Conservation (phyloP, 1,140 invertebrate species). For the Pogonognathellus flavescens region DNA sequence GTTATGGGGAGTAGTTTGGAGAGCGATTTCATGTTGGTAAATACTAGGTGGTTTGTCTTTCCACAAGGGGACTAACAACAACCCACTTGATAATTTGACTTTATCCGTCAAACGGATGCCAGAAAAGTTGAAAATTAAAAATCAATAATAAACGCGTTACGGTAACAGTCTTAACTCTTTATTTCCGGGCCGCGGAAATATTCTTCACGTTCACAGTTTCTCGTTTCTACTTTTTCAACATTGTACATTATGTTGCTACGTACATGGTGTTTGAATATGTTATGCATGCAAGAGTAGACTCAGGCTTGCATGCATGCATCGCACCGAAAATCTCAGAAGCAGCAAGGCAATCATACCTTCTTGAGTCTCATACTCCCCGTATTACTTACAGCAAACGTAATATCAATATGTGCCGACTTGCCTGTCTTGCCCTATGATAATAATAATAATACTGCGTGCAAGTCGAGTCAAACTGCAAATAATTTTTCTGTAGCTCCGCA, state of each 20-base stretch:
- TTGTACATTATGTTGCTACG: constrained; percentile 36
- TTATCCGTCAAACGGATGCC: too few relatives aligned
- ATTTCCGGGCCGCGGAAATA: constrained; percentile 27
- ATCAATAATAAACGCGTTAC: constrained; percentile 43
- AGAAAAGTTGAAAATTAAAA: constrained; percentile 18
- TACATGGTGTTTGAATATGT: constrained; percentile 40
- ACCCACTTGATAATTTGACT: too few relatives aligned
- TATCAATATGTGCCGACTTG: constrained; percentile 51
- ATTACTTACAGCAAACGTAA: constrained; percentile 38
- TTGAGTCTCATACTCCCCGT: constrained; percentile 16
- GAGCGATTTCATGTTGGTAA: too few relatives aligned
- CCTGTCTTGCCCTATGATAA: constrained; percentile 38
- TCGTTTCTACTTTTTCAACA: constrained; percentile 32
- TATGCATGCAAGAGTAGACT: constrained; percentile 25
- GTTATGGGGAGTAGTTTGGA: too few relatives aligned
- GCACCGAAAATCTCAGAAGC: neutral
- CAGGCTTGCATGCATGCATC: neutral
- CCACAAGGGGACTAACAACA: too few relatives aligned
- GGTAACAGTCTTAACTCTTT: constrained; percentile 40
- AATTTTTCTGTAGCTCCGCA: constrained; percentile 15
- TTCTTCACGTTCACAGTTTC: constrained; percentile 25
- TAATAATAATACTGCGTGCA: constrained; percentile 53
- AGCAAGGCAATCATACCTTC: constrained; percentile 28
- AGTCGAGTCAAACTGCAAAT: constrained; percentile 44
- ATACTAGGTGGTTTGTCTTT: too few relatives aligned